Conservation (phyloP, 2,888 invertebrate species). For the Sinohyriopsis cumingii region DNA sequence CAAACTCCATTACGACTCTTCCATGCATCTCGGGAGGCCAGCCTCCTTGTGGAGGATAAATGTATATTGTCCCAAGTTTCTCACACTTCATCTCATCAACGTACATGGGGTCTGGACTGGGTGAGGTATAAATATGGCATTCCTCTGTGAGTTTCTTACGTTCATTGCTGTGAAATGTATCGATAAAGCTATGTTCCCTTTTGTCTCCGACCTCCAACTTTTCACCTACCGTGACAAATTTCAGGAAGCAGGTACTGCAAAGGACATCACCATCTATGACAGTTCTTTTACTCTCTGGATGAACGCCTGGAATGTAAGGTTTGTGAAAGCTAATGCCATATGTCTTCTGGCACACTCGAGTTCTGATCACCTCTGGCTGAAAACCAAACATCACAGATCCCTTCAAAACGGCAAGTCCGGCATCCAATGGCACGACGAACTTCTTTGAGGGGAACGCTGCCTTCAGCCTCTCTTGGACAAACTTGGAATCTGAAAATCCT, state of each 20-base stretch:
- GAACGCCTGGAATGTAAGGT: not conserved
- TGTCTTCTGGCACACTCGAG: no score
- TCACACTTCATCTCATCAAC: not conserved
- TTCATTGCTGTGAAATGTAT: not conserved
- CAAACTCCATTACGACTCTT: not conserved
- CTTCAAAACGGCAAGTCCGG: not conserved
- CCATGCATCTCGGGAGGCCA: not conserved
- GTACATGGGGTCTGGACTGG: not conserved
- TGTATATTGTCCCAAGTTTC: not conserved
- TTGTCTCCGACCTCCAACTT: conserved; percentile 1
- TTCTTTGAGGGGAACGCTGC: not conserved
- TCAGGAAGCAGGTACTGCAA: not conserved
- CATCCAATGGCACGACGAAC: not conserved
- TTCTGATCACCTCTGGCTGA: not conserved
- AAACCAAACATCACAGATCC: not conserved
- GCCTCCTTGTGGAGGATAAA: not conserved
- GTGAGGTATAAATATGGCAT: not conserved
- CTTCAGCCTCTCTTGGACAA: not conserved
- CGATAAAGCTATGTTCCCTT: not conserved
- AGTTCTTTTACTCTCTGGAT: not conserved
- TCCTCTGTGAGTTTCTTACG: not conserved
- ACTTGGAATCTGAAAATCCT: conserved; percentile 8
- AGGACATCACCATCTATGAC: not conserved
- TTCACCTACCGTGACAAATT: not conserved
- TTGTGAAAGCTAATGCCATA: not conserved